Percentiles rank a stretch among this genome's conserved stretches.
phyloP scores from a whole-genome alignment of 2,113 vertebrate species.

The Addax nasomaculatus region DNA sequence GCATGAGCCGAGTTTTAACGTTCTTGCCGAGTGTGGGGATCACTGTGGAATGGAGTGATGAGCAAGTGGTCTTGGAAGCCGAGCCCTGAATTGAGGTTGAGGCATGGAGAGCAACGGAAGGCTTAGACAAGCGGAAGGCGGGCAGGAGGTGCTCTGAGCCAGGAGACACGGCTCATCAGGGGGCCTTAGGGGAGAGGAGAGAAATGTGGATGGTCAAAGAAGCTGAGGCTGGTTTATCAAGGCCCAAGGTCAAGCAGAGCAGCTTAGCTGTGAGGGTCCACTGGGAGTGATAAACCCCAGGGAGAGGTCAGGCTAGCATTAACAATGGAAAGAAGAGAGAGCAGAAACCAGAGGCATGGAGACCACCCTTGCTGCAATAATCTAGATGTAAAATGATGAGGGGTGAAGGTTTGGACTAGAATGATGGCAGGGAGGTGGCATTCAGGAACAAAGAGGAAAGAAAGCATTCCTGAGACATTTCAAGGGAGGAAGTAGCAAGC shows the following conservation, averaged over 20 bases:
- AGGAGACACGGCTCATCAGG: not conserved
- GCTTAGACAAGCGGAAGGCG: not conserved
- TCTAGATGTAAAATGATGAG: not conserved
- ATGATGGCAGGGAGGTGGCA: not conserved
- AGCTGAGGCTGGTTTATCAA: not conserved
- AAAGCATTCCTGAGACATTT: not conserved
- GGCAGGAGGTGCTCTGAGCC: not conserved
- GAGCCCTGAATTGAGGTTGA: not conserved
- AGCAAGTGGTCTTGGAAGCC: slow-evolving; percentile 19
- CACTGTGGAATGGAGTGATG: not conserved
- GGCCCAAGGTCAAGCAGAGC: not conserved
- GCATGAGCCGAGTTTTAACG: slow-evolving; percentile 26
- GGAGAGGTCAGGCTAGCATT: not conserved
- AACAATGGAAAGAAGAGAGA: not conserved
- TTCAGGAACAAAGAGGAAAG: not conserved
- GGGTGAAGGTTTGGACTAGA: not conserved
- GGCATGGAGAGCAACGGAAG: not conserved
- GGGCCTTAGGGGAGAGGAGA: not conserved
- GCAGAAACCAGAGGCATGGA: not conserved
- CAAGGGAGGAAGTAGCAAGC: not conserved
- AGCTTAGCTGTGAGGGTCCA: not conserved
- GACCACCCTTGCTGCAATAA: not conserved
- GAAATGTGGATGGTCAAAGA: not conserved
- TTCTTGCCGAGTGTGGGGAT: slow-evolving; percentile 37
- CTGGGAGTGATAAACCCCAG: not conserved